These are phyloP conservation scores for Columba janthina DNA, from an alignment of 2,113 vertebrate genomes.

Conservation along the genomic window DNA sequence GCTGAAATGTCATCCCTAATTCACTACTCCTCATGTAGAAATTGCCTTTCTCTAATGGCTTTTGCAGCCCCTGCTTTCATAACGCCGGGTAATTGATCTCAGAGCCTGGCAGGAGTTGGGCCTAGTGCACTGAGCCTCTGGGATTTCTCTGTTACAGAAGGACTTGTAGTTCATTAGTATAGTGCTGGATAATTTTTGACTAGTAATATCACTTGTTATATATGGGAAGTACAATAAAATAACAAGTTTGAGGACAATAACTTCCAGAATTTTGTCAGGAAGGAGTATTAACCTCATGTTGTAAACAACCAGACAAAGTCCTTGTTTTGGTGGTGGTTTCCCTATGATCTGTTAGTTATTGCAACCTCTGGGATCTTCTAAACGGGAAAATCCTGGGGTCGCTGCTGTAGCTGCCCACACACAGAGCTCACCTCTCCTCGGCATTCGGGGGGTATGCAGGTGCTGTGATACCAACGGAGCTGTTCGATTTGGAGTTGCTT, in stretches of 20 bases:
- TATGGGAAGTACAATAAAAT: background rate
- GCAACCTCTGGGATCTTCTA: background rate
- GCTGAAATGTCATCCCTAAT: constrained; percentile 67
- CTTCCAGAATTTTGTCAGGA: background rate
- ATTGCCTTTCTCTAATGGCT: constrained; percentile 59
- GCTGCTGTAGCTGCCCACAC: background rate
- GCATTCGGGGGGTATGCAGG: background rate
- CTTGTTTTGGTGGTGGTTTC: background rate
- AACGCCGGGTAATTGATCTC: constrained; percentile 53
- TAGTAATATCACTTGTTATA: background rate
- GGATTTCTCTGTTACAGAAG: constrained; percentile 28
- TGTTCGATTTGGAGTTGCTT: background rate
- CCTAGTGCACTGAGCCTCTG: background rate
- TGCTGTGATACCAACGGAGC: background rate
- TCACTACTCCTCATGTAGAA: constrained; percentile 24
- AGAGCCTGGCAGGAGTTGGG: background rate
- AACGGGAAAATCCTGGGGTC: background rate
- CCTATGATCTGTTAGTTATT: background rate
- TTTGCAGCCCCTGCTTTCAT: constrained; percentile 44
- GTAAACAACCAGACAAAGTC: background rate
- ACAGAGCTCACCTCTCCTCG: background rate
- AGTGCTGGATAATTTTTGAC: background rate
- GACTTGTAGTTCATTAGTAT: background rate
- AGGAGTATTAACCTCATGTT: background rate
- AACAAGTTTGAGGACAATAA: background rate